Evolutionary conservation across 2,888 invertebrate genomes (phyloP), one percentile per base, ranked within the genome.

Genomic region (Amiota mariae): DNA sequence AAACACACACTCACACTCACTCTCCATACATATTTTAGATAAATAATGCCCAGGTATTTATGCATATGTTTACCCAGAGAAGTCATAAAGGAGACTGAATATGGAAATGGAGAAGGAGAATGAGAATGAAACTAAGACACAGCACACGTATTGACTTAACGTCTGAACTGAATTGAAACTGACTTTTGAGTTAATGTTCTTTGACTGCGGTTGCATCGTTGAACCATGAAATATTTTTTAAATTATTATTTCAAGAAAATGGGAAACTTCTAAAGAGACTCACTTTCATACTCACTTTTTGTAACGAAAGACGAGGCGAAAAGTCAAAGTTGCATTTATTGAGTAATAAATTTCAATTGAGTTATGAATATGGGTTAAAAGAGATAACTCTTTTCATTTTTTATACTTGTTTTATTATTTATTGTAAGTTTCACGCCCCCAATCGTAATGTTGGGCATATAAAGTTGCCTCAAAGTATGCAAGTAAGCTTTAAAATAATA

Each of bases 21-120:
- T 74, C 36, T 36, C 36, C 6, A 24, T 24, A 24, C 49, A 51
- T 56, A 18, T 70, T 70, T 49, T 24, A 51, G 9, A 47, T 56
- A 71, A 47, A 64, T n/a, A 59, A 59, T 46, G 59, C 71, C 61
- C 71, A 66, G 63, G 71, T 67, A 64, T 54, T 48, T 57, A 46
- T 47, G 3, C 4, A 59, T 59, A 59, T 20, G 15, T 20, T 18
- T 1, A n/a, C 18, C 10, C 57, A 18, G 18, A 51, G 4, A 11
- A 51, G 2, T 11, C 84, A 77, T 78, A 72, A 77, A 73, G 71
- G 59, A 74, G 79, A 76, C n/a, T n/a, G n/a, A n/a, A n/a, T n/a
- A n/a, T n/a, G n/a, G n/a, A n/a, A n/a, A 80, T 47, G 71, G 72
- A 56, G 59, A 57, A 77, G 73, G 75, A n/a, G n/a, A n/a, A n/a